phyloP scores from a whole-genome alignment of 2,888 invertebrate genomes.

The Clistopyga incitator region DNA sequence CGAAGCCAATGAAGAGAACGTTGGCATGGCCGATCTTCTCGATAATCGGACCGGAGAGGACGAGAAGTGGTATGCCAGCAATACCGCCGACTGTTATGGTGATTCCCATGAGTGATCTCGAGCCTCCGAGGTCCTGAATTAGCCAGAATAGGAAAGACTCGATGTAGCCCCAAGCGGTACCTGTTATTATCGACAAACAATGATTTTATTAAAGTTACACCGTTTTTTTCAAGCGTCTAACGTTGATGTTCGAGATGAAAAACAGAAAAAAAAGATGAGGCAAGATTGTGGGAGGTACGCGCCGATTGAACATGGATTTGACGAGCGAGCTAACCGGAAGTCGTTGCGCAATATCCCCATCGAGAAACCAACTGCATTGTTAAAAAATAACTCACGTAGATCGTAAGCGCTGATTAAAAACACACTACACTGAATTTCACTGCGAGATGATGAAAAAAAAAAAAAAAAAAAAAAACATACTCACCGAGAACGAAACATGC shows the following conservation, averaged over 20 bases:
- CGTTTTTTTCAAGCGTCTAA: constrained; percentile 1
- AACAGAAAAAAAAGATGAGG: background rate
- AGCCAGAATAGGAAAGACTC: constrained; percentile 94
- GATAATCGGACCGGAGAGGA: constrained; percentile 91
- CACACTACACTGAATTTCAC: background rate
- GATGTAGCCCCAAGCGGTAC: constrained; percentile 93
- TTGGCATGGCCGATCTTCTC: constrained; percentile 91
- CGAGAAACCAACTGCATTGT: constrained; percentile 24
- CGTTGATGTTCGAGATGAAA: constrained; percentile 2
- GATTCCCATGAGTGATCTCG: constrained; percentile 91
- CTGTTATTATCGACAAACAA: constrained; percentile 83
- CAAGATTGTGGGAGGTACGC: background rate
- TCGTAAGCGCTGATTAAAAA: background rate
- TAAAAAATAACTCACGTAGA: constrained; percentile 34
- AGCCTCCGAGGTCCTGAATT: constrained; percentile 91
- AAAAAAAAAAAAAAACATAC: constrained; percentile 68
- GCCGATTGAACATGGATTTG: constrained; percentile 28
- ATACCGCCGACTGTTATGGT: constrained; percentile 92
- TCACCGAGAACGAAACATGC: constrained; percentile 91
- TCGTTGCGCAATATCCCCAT: constrained; percentile 53
- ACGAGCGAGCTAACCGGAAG: constrained; percentile 44
- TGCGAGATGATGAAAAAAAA: constrained; percentile 14
- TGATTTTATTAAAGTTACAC: background rate
- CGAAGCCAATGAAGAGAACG: constrained; percentile 91
- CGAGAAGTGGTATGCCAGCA: constrained; percentile 90